Evolutionary conservation across 2,797 vertebrate genomes (phyloP).

Genomic region (Channallabes apus): DNA sequence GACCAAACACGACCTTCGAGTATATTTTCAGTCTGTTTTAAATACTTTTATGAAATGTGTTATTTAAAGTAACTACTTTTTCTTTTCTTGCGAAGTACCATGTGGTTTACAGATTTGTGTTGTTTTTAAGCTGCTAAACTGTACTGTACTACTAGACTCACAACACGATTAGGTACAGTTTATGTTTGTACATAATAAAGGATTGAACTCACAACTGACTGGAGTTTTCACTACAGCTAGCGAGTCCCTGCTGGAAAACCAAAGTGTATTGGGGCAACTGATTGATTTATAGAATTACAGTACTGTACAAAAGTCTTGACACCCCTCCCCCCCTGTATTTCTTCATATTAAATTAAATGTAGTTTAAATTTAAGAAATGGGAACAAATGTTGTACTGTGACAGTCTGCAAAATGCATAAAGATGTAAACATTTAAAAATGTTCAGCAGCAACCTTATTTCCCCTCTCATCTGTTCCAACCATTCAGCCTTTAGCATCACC

Average conservation of each 20-base stretch:
- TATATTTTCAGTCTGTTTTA: slow-evolving; percentile 16
- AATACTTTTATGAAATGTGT: slow-evolving; percentile 21
- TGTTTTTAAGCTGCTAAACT: slow-evolving; percentile 61
- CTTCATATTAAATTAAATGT: no score
- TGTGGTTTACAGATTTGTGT: slow-evolving; percentile 51
- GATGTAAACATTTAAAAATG: no score
- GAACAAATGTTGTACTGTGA: no score
- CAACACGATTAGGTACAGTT: slow-evolving; percentile 36
- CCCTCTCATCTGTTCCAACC: no score
- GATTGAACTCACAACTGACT: slow-evolving; percentile 19
- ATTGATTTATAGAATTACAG: not conserved
- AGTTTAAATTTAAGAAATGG: no score
- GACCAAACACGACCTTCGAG: slow-evolving; percentile 46
- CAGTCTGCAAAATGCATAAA: no score
- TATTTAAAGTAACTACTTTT: slow-evolving; percentile 28
- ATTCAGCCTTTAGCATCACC: no score
- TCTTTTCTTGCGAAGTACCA: slow-evolving; percentile 26
- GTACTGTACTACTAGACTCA: slow-evolving; percentile 52
- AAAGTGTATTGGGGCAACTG: no score
- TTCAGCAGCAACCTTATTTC: no score
- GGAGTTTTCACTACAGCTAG: not conserved
- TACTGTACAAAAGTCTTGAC: not conserved
- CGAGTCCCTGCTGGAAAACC: not conserved
- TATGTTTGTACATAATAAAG: slow-evolving; percentile 61
- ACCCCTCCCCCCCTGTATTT: no score